Percentiles rank a stretch among this genome's conserved stretches.
Conservation (phyloP, 2,113 vertebrate species). For the Prietella phreatophila region DNA sequence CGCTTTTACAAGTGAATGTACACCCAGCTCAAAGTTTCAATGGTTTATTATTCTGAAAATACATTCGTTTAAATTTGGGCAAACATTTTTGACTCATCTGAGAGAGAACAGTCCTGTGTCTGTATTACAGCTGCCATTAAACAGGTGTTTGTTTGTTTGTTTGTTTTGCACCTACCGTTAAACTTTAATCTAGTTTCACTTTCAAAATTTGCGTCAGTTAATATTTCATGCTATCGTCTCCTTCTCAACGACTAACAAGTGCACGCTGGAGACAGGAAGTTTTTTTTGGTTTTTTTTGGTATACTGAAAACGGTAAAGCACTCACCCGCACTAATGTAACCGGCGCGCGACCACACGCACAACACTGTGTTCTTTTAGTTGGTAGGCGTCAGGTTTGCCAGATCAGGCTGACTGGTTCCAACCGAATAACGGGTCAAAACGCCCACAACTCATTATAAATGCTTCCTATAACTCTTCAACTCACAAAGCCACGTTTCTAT, state of each 20-base stretch:
- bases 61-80: too few relatives aligned
- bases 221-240: neutral
- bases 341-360: neutral
- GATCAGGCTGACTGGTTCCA: neutral
- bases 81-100: neutral
- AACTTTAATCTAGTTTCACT: neutral
- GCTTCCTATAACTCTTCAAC: neutral
- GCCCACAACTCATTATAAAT: neutral
- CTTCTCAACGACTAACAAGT: neutral
- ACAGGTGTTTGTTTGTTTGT: neutral
- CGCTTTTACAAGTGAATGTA: neutral
- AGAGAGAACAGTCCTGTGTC: neutral
- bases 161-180: neutral
- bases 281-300: too few relatives aligned
- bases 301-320: neutral
- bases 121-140: neutral
- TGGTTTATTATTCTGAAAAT: neutral
- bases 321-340: neutral
- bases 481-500: neutral
- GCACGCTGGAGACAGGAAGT: neutral
- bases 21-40: too few relatives aligned
- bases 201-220: neutral
- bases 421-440: neutral
- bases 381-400: neutral
- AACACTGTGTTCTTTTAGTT: neutral